These are phyloP conservation scores for Phyllotreta striolata DNA, from an alignment of 2,888 invertebrate genomes.

Conservation along the genomic window DNA sequence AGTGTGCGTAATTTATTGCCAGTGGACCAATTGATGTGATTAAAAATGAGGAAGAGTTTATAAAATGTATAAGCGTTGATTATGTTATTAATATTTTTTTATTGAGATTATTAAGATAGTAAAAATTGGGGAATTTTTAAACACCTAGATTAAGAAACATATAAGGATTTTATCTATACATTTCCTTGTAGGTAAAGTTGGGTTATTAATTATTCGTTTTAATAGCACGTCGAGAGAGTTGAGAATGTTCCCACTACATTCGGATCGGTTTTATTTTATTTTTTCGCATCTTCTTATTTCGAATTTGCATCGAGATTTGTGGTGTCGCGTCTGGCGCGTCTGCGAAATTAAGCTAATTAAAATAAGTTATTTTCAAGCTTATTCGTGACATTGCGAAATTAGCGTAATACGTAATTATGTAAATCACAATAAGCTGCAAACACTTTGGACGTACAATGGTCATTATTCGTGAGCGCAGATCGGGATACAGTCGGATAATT, in stretches of 20 bases:
- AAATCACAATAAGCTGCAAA: constrained; percentile 40
- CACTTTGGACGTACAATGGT: constrained; percentile 30
- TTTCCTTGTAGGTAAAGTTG: neutral
- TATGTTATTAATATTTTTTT: too few species aligned
- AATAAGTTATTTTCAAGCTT: constrained; percentile 37
- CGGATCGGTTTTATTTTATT: constrained; percentile 8
- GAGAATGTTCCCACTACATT: constrained; percentile 8
- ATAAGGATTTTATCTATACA: neutral
- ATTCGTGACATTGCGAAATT: constrained; percentile 42
- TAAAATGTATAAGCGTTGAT: too few species aligned
- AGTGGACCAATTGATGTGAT: too few species aligned
- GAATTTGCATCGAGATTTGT: constrained; percentile 33
- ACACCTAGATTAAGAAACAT: too few species aligned
- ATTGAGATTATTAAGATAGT: too few species aligned
- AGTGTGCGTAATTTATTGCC: too few species aligned
- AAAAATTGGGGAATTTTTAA: too few species aligned
- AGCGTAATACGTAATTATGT: constrained; percentile 39
- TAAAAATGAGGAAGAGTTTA: too few species aligned
- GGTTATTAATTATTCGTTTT: neutral
- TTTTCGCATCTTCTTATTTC: constrained; percentile 13
- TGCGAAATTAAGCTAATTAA: constrained; percentile 39
- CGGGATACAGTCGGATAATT: constrained; percentile 18
- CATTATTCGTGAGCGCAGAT: constrained; percentile 34
- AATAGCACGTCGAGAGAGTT: constrained; percentile 3
- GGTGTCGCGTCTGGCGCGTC: constrained; percentile 33